Evolutionary conservation across 2,797 vertebrate species (phyloP), one percentile per base, ranked within the genome.

Genomic region (Numenius phaeopus): DNA sequence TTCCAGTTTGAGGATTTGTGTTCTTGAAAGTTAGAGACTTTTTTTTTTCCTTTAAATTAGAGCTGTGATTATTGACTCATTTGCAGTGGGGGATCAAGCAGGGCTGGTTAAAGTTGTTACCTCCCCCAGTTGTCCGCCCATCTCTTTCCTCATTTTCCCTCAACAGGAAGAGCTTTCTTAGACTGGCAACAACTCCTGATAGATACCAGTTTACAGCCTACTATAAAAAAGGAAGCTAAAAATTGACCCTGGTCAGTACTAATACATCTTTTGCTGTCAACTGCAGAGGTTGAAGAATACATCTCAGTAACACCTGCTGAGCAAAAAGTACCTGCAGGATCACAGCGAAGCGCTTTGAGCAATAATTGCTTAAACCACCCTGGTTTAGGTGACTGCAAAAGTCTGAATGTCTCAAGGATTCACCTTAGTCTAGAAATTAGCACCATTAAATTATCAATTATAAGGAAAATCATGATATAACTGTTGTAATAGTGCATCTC

Each of bases 71-170:
- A 83, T 55, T 91, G 76, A 92, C 47, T 88, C 69, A 81, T 88
- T 90, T 93, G 29, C 54, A 87, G 57, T 50, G 40, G 37, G 14
- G 54, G 32, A 83, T 78, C 46, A 83, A 65, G 27, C 24, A 71
- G 15, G 34, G 23, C 29, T 79, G 32, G n/a, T 42, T 91, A 34
- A 83, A 80, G 21, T 52, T 87, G 37, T 50, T 90, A 54, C 49
- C 80, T 81, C 29, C 34, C 19, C 26, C 26, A 71, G 47, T 2
- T 89, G 21, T 49, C 49, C 11, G 5, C 46, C 32, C 52, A 52
- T 65, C 23, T 72, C n/a, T 88, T 95, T 88, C 89, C 67, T 93
- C 57, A 39, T 81, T 91, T 77, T 86, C 37, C 59, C 46, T 86
- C 54, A 81, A 54, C 9, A 78, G 37, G 72, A 86, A 71, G 29